Base-by-base conservation (phyloP, 2,113 vertebrate species). In the Kryptolebias marmoratus region DNA sequence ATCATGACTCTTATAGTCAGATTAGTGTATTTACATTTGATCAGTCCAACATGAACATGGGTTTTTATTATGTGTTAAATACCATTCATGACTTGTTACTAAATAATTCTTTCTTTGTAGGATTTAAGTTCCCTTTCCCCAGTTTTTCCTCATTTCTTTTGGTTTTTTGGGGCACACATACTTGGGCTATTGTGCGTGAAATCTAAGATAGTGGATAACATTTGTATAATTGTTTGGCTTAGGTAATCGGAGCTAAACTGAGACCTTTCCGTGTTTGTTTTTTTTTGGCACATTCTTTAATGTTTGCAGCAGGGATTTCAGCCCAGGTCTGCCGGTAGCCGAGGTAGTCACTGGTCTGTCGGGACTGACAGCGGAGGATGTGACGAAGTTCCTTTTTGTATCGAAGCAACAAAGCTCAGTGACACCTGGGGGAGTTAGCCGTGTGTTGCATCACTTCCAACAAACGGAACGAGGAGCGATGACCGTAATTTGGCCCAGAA, bases 331-430 rank as follows among this genome's bases (percentile, higher is more conserved):
- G 57, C 31, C 47, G 31, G 28, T 15, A 8, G 18, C n/a, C 13
- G 6, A 16, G 11, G 75, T 76, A n/a, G 3, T 68, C 8, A 53
- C 11, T 12, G 8, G 7, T 58, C 10, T 71, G 18, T 70, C 53
- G 28, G 59, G 14, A 71, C 28, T 52, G 47, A 71, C 1, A 30
- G 28, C 47, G 58, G 39, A 68, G 53, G 16, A 27, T 12, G 11
- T 1, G 55, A 80, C 78, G 27, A 77, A 69, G 63, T 57, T 67
- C 32, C 30, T 58, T 75, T 66, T 50, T 75, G 66, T 68, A 71
- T 81, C 67, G 47, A 77, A 77, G 72, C n/a, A n/a, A 45, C 62
- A 44, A 53, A 58, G 68, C 60, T 50, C 47, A 69, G 52, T 56
- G 68, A 58, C 55, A 8, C 50, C 47, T 0, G 6, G 63, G 22